These are phyloP conservation scores for Alsophila aescularia DNA, from an alignment of 2,888 invertebrate genomes.

Conservation along the genomic window DNA sequence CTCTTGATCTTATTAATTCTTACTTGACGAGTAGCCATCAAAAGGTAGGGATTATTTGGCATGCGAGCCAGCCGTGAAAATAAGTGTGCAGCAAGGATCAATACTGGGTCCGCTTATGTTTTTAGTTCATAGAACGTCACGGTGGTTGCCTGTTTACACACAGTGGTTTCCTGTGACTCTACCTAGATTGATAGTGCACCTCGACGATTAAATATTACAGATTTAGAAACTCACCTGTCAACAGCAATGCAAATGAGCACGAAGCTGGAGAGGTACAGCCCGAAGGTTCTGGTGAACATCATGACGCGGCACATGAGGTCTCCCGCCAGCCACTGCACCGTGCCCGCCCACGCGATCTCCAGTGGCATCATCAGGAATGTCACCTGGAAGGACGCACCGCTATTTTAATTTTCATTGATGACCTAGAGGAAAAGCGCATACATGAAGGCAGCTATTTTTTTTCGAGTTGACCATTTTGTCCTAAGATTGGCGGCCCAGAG, in stretches of 20 bases:
- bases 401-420: not conserved
- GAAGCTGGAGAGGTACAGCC: conserved; percentile 94
- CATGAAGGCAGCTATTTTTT: not conserved
- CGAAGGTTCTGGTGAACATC: conserved; percentile 94
- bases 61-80: no score
- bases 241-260: conserved; percentile 95
- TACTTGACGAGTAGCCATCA: no score
- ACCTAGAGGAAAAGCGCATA: not conserved
- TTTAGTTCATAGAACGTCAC: no score
- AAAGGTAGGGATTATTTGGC: no score
- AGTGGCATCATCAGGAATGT: conserved; percentile 96
- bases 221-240: conserved; percentile 87
- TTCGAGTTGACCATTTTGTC: not conserved
- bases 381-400: conserved; percentile 82
- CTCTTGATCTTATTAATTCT: no score
- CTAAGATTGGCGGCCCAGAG: no score
- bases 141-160: no score
- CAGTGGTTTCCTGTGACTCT: no score
- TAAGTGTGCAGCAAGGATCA: no score
- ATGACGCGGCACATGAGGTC: conserved; percentile 93
- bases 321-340: conserved; percentile 94
- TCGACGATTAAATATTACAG: no score
- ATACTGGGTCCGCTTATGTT: no score
- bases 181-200: no score
- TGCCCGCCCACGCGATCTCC: conserved; percentile 94